phyloP scores from a whole-genome alignment of 2,888 invertebrate species.

The Heterodera filipjevi region DNA sequence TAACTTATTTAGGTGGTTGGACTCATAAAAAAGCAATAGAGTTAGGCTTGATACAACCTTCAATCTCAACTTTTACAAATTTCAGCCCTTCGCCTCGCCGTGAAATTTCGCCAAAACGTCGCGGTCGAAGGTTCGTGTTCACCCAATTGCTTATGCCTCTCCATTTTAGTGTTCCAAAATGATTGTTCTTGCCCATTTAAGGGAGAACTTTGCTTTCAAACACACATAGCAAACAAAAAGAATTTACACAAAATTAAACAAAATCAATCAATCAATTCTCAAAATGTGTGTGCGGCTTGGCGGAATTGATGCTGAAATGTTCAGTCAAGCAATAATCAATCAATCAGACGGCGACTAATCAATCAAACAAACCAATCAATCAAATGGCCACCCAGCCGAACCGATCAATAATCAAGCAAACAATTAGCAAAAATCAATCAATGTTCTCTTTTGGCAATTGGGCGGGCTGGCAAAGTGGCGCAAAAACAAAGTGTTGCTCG shows the following conservation, averaged over 20 bases:
- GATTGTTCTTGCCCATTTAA: neutral
- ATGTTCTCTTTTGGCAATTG: too few species aligned
- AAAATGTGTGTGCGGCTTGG: neutral
- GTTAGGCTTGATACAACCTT: too few species aligned
- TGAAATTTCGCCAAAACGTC: neutral
- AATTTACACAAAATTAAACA: neutral
- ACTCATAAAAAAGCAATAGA: too few species aligned
- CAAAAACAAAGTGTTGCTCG: too few species aligned
- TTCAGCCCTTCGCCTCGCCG: neutral
- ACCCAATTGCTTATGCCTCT: too few species aligned
- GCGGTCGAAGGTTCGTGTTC: neutral
- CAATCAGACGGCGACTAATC: neutral
- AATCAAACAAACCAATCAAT: neutral
- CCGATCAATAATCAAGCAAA: neutral
- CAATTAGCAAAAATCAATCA: neutral
- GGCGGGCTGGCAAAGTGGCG: too few species aligned
- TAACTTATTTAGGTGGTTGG: too few species aligned
- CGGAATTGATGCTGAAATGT: too few species aligned
- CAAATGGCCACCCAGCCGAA: neutral
- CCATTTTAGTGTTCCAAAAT: too few species aligned
- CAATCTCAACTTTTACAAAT: too few species aligned
- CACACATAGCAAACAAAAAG: neutral
- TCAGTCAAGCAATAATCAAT: neutral
- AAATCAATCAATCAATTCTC: neutral
- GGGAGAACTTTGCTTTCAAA: neutral